A percentile compares a stretch with the other conserved stretches of the same genome.
phyloP scores from a whole-genome alignment of 2,797 vertebrate genomes.

The Percopsis omiscomaycus region DNA sequence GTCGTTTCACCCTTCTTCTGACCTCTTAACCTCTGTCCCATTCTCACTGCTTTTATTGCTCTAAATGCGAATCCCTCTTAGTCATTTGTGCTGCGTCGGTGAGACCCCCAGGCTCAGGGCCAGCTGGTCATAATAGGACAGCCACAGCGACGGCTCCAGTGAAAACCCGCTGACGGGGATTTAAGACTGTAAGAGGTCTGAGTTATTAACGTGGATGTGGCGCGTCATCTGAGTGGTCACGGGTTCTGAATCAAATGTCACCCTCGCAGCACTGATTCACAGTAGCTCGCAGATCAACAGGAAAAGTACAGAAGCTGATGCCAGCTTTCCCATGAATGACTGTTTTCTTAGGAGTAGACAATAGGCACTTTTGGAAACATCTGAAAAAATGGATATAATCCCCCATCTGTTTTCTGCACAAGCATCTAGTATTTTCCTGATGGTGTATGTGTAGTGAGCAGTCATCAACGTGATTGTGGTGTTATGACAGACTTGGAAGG shows the following conservation, averaged over 20 bases:
- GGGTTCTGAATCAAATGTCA: conserved; percentile 50
- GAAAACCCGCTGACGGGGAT: conserved; percentile 13
- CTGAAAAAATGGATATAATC: neutral
- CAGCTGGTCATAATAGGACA: neutral
- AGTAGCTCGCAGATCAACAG: neutral
- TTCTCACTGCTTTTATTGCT: neutral
- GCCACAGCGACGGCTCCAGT: conserved; percentile 8
- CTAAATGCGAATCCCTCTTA: neutral
- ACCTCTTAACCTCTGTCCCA: conserved; percentile 21
- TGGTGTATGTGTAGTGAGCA: neutral
- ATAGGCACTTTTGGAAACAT: conserved; percentile 18
- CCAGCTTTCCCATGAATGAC: conserved; percentile 29
- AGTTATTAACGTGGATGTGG: conserved; percentile 48
- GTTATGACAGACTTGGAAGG: conserved; percentile 9
- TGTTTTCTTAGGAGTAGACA: conserved; percentile 1
- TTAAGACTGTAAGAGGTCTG: conserved; percentile 36
- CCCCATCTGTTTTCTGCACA: conserved; percentile 1
- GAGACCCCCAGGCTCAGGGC: neutral
- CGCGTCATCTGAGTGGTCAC: conserved; percentile 40
- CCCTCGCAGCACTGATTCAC: conserved; percentile 1
- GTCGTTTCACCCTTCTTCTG: conserved; percentile 20
- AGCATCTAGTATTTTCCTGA: conserved; percentile 6
- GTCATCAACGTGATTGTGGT: neutral
- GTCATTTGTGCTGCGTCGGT: no score
- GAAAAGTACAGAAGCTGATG: conserved; percentile 49